These are phyloP conservation scores for Microchirus variegatus DNA, from an alignment of 2,797 vertebrate species.

Conservation along the genomic window DNA sequence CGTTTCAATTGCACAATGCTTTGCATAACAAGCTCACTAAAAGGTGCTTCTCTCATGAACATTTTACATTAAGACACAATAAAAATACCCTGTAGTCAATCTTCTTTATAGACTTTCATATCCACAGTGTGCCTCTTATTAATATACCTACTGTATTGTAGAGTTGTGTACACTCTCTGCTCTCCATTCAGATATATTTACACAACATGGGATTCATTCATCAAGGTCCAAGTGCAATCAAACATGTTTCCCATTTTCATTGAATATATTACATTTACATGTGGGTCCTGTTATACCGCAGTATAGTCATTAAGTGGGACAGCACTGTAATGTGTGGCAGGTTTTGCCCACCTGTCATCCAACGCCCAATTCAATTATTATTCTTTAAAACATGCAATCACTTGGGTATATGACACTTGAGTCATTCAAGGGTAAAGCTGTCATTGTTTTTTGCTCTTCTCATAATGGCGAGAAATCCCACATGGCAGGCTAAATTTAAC, in stretches of 20 bases:
- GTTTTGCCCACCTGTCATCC: neutral
- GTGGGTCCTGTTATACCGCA: too few species aligned
- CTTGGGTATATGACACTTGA: neutral
- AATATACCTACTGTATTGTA: slow-evolving; percentile 14
- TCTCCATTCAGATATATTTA: neutral
- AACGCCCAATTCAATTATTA: neutral
- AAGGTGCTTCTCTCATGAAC: slow-evolving; percentile 35
- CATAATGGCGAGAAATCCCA: neutral
- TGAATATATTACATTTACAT: too few species aligned
- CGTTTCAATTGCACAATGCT: slow-evolving; percentile 31
- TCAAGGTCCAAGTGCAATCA: slow-evolving; percentile 3
- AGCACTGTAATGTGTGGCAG: neutral
- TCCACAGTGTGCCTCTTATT: slow-evolving; percentile 26
- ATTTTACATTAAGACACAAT: slow-evolving; percentile 31
- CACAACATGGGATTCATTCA: slow-evolving; percentile 23
- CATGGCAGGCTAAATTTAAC: neutral
- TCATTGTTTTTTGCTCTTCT: neutral
- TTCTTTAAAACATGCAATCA: slow-evolving; percentile 12
- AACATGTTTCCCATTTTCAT: too few species aligned
- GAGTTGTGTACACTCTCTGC: neutral
- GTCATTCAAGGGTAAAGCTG: neutral
- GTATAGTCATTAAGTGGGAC: too few species aligned
- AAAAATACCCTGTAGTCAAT: slow-evolving; percentile 29
- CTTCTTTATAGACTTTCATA: slow-evolving; percentile 41
- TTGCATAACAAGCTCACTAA: slow-evolving; percentile 48